Evolutionary conservation across 2,113 vertebrate species (phyloP), one percentile per base, ranked within the genome.

Genomic region (Oriolus oriolus): DNA sequence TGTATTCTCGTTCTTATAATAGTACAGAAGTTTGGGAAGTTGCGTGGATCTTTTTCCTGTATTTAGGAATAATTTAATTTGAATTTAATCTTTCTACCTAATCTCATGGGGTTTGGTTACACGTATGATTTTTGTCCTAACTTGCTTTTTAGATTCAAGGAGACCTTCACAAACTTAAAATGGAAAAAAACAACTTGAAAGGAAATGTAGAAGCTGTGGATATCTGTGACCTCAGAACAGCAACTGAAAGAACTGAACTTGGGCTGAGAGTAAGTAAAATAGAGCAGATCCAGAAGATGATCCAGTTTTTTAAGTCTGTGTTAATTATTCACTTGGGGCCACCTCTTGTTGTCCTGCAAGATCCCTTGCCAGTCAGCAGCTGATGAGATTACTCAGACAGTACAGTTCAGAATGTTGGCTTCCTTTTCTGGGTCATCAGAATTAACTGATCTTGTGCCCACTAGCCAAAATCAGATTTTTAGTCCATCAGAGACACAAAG

Each of bases 121-220:
- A 10, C 4, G 3, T 69, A 5, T 71, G n/a, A 41, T 52, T 79
- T 73, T 50, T 88, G 20, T 30, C 28, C 12, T n/a, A 9, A 56
- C 7, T 88, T 33, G 70, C 8, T 75, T 94, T 95, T 66, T 80
- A 99, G 98, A 98, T 98, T 82, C 97, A 98, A 81, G 98, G 98
- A 66, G 98, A 98, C 64, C 95, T 98, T 90, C 94, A 79, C 44
- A 91, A 98, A n/a, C 94, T 99, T 86, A 98, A 93, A 95, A 94
- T 98, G 89, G 86, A 96, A 59, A 94, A 94, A 31, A 86, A 27
- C 26, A 78, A 28, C 45, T 35, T 76, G 71, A 94, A 76, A 45
- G 88, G 94, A 19, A 86, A 85, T 4, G 87, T 16, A 33, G 60
- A 95, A 64, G 47, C 64, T 1, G 27, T 98, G 93, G 97, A 98